Conservation (phyloP, 2,888 invertebrate genomes). For the Eueremaeus valkanovi region DNA sequence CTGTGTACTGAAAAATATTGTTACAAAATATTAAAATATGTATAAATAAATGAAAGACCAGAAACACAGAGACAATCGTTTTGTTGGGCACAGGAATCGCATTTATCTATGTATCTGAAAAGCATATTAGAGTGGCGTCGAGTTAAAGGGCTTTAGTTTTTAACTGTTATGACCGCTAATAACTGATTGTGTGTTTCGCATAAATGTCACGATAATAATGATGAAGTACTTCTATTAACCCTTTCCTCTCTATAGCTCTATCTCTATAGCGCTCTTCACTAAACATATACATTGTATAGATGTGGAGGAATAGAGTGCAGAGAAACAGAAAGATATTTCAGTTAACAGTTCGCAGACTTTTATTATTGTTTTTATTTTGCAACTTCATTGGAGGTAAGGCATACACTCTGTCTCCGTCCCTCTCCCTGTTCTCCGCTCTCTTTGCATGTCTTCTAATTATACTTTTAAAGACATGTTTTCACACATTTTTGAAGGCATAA, state of each 20-base stretch:
- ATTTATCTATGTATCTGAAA: background rate
- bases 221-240: slow-evolving; percentile 7
- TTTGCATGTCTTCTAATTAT: background rate
- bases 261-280: background rate
- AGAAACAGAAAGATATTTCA: too few relatives aligned
- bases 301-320: too few relatives aligned
- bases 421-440: background rate
- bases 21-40: background rate
- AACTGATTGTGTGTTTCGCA: slow-evolving; percentile 26
- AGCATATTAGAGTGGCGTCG: slow-evolving; percentile 7
- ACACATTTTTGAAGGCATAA: background rate
- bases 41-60: background rate
- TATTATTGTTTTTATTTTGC: too few relatives aligned
- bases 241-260: background rate
- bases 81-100: background rate
- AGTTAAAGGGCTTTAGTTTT: background rate
- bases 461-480: slow-evolving; percentile 16
- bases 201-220: slow-evolving; percentile 18
- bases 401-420: background rate
- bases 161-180: slow-evolving; percentile 18
- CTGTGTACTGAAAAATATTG: background rate
- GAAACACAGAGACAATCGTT: background rate
- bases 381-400: too few relatives aligned
- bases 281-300: too few relatives aligned
- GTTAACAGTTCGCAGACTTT: too few relatives aligned